Conservation (phyloP, 1,140 invertebrate species). For the Atta texana region DNA sequence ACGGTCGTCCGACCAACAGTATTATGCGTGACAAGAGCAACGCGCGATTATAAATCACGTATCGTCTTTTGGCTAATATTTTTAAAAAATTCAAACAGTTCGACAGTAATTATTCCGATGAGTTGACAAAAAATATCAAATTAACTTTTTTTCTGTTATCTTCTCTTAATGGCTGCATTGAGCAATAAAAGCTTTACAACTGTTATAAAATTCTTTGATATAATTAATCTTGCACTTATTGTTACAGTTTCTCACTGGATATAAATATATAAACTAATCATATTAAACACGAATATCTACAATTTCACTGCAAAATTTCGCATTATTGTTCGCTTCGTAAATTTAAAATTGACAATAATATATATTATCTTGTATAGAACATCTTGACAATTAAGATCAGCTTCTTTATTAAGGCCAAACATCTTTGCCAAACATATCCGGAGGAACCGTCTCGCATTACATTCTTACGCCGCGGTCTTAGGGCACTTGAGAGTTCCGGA, state of each 20-base stretch:
- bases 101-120: background rate
- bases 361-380: background rate
- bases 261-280: no score
- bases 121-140: background rate
- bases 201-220: no score
- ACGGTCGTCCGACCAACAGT: background rate
- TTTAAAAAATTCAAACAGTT: background rate
- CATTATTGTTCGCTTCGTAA: background rate
- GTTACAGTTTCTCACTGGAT: no score
- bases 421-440: constrained; percentile 16
- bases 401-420: background rate
- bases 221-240: no score
- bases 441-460: constrained; percentile 2
- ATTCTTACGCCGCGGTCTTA: constrained; percentile 28
- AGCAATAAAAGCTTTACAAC: no score
- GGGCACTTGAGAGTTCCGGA: constrained; percentile 44
- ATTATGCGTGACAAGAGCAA: constrained; percentile 4
- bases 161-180: background rate
- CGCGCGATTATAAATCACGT: constrained; percentile 26
- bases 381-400: constrained; percentile 1
- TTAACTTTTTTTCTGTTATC: background rate
- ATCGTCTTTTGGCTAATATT: background rate
- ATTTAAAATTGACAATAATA: background rate
- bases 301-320: background rate
- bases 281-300: background rate